Percentiles rank a stretch among this genome's conserved stretches.
Evolutionary conservation across 2,113 vertebrate genomes (phyloP).

Genomic region (Callospermophilus lateralis): DNA sequence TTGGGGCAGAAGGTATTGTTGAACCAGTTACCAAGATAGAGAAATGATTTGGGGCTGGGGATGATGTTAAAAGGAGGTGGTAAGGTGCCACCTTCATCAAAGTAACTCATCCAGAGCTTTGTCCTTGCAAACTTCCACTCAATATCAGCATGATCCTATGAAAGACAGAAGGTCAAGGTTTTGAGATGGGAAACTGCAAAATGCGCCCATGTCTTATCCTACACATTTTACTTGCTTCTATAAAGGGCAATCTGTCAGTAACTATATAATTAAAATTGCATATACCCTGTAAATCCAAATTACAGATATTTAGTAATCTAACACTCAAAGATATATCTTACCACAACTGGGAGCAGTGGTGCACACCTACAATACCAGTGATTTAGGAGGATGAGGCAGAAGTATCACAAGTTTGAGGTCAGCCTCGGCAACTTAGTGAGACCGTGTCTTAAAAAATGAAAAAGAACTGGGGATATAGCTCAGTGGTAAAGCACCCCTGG

Average conservation of each 20-base stretch:
- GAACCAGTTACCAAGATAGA: slow-evolving; percentile 96
- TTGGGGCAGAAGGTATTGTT: slow-evolving; percentile 92
- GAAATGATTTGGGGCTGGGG: slow-evolving; percentile 96
- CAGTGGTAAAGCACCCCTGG: background rate
- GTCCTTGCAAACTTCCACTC: slow-evolving; percentile 99
- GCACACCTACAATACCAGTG: background rate
- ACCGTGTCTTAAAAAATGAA: background rate
- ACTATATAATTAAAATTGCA: slow-evolving; percentile 54
- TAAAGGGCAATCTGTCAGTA: background rate
- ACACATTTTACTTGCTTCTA: slow-evolving; percentile 11
- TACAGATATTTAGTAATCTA: background rate
- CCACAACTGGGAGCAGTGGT: background rate
- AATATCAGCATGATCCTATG: slow-evolving; percentile 97
- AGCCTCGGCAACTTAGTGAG: background rate
- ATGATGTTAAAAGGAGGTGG: slow-evolving; percentile 98
- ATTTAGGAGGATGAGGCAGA: background rate
- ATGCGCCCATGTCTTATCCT: background rate
- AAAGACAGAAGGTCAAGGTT: slow-evolving; percentile 48
- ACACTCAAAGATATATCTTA: slow-evolving; percentile 19
- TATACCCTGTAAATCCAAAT: slow-evolving; percentile 37
- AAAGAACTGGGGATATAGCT: background rate
- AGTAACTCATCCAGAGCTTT: slow-evolving; percentile 99
- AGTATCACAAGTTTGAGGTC: background rate
- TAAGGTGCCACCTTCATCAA: slow-evolving; percentile 97
- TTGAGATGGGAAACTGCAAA: slow-evolving; percentile 16